These are phyloP conservation scores for Leptoclinus maculatus DNA, from an alignment of 2,797 vertebrate species.

Conservation along the genomic window DNA sequence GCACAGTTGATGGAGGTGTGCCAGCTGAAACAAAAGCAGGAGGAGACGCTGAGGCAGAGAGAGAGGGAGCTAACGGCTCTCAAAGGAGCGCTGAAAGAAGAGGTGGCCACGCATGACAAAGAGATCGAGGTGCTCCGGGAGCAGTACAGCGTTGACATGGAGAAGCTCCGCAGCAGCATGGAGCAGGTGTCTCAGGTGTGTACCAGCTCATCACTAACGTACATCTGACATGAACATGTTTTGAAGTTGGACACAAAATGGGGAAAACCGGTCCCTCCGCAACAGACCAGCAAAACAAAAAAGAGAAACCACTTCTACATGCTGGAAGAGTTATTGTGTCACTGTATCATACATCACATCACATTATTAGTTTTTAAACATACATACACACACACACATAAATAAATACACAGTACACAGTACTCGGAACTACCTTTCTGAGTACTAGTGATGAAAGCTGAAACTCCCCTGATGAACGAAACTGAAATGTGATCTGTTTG, in stretches of 20 bases:
- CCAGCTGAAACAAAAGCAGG: constrained; percentile 84
- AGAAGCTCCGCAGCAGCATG: constrained; percentile 91
- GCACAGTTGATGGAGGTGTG: constrained; percentile 86
- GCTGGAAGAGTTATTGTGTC: not conserved
- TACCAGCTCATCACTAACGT: not conserved
- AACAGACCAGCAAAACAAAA: not conserved
- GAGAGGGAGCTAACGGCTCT: constrained; percentile 93
- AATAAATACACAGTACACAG: not conserved
- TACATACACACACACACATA: not conserved
- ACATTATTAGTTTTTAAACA: not conserved
- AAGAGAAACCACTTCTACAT: not conserved
- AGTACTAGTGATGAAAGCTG: not conserved
- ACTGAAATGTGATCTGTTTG: not conserved
- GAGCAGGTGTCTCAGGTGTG: constrained; percentile 91
- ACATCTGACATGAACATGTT: not conserved
- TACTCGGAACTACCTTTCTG: too few relatives aligned
- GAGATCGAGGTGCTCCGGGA: constrained; percentile 90
- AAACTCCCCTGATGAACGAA: not conserved
- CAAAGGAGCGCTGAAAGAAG: constrained; percentile 94
- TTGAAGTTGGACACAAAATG: not conserved
- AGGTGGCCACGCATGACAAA: constrained; percentile 91
- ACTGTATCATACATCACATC: not conserved
- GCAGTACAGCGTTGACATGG: constrained; percentile 91
- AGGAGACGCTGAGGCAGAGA: constrained; percentile 88
- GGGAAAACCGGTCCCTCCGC: not conserved